These are phyloP conservation scores for Acronicta alni DNA, from an alignment of 2,888 invertebrate genomes.

Conservation along the genomic window DNA sequence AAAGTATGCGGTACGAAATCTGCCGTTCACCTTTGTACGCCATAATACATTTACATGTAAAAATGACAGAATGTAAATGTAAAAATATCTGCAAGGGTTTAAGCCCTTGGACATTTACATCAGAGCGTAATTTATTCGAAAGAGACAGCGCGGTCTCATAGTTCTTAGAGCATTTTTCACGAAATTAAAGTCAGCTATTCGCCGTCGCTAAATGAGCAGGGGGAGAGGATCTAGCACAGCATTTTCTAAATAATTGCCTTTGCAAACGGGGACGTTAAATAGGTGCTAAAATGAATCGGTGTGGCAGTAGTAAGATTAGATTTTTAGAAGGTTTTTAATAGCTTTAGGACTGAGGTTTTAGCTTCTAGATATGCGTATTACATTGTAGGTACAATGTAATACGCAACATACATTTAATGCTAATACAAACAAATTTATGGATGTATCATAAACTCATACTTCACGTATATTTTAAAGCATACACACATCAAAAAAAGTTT, in stretches of 20 bases:
- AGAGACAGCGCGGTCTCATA: conserved; percentile 36
- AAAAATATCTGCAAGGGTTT: neutral
- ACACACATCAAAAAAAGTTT: too few relatives aligned
- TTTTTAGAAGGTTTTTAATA: conserved; percentile 26
- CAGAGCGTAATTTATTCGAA: conserved; percentile 41
- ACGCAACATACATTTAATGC: too few relatives aligned
- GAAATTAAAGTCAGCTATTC: conserved; percentile 48
- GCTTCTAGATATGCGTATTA: neutral
- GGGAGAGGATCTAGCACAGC: conserved; percentile 45
- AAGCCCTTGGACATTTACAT: conserved; percentile 17
- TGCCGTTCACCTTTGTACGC: too few relatives aligned
- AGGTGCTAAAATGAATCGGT: conserved; percentile 35
- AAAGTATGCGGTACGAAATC: too few relatives aligned
- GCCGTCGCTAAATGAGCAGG: conserved; percentile 46
- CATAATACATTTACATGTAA: too few relatives aligned
- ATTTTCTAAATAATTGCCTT: conserved; percentile 53
- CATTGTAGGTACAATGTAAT: too few relatives aligned
- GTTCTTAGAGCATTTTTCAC: conserved; percentile 48
- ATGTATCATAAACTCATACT: too few relatives aligned
- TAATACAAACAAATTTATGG: too few relatives aligned
- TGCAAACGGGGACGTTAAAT: conserved; percentile 42
- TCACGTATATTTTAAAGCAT: too few relatives aligned
- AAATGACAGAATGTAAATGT: conserved; percentile 1
- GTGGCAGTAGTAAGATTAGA: conserved; percentile 31
- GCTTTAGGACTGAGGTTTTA: conserved; percentile 3